A percentile compares a stretch with the other conserved stretches of the same genome.
These are phyloP conservation scores for Choristoneura rosaceana DNA, from an alignment of 2,888 invertebrate species.

Conservation along the genomic window DNA sequence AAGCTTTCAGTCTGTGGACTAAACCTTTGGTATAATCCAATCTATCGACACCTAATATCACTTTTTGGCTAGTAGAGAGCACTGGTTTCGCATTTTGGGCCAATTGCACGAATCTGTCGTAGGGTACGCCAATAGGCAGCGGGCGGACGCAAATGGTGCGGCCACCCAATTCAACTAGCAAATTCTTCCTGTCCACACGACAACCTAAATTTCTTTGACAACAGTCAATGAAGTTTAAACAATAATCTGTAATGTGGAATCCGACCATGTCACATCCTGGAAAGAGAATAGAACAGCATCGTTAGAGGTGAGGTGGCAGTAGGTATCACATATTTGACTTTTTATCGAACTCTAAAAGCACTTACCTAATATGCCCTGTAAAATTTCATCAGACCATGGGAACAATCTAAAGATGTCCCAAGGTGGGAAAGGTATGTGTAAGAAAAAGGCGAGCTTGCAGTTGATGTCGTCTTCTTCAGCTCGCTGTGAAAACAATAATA, in stretches of 20 bases:
- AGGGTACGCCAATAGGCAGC: constrained; percentile 95
- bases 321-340: neutral
- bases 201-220: constrained; percentile 95
- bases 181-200: constrained; percentile 94
- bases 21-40: constrained; percentile 96
- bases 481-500: constrained; percentile 69
- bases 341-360: neutral
- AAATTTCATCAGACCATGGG: constrained; percentile 97
- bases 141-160: constrained; percentile 93
- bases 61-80: constrained; percentile 90
- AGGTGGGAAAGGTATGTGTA: constrained; percentile 97
- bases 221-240: constrained; percentile 95
- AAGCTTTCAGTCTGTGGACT: constrained; percentile 92
- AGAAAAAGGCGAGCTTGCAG: constrained; percentile 95
- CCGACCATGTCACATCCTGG: constrained; percentile 96
- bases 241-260: constrained; percentile 96
- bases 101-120: constrained; percentile 92
- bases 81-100: constrained; percentile 89
- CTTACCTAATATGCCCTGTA: constrained; percentile 94
- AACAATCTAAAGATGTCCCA: constrained; percentile 97
- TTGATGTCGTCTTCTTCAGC: constrained; percentile 91
- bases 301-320: neutral
- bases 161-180: constrained; percentile 94
- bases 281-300: constrained; percentile 36
- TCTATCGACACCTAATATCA: constrained; percentile 94